Evolutionary conservation across 2,888 invertebrate species (phyloP).

Genomic region (Macrosiphum euphorbiae): DNA sequence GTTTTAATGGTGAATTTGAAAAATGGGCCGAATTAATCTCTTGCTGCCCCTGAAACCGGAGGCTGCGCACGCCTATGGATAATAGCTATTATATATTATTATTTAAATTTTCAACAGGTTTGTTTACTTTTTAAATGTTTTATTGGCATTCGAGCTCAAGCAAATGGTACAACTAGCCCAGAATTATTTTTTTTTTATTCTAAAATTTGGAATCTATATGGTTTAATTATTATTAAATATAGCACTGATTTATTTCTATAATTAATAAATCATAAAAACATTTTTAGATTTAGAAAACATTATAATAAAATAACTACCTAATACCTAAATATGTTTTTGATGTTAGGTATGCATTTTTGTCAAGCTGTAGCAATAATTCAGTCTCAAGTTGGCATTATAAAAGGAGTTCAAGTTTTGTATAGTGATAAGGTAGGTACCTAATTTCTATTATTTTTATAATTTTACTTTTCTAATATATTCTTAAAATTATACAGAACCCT

Average conservation of each 20-base stretch:
- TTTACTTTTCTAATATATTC: not conserved
- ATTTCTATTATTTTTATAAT: not conserved
- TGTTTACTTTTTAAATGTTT: not conserved
- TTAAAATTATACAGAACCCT: conserved; percentile 82
- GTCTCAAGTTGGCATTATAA: conserved; percentile 94
- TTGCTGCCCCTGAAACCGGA: no score
- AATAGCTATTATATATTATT: not conserved
- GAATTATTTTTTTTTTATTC: not conserved
- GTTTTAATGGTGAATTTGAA: no score
- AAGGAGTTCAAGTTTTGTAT: conserved; percentile 96
- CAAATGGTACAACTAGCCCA: not conserved
- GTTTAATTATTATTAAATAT: not conserved
- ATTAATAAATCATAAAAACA: not conserved
- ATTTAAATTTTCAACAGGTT: not conserved
- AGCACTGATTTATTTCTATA: not conserved
- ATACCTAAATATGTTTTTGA: conserved; percentile 66
- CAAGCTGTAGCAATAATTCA: conserved; percentile 97
- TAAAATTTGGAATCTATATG: not conserved
- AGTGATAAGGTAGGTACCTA: conserved; percentile 89
- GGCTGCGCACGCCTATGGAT: no score
- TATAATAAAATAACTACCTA: not conserved
- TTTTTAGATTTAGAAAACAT: not conserved
- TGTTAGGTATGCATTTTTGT: conserved; percentile 97
- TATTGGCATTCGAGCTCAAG: not conserved
- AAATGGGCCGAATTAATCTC: no score